phyloP scores from a whole-genome alignment of 2,888 invertebrate species.

The Acrobasis consociella region DNA sequence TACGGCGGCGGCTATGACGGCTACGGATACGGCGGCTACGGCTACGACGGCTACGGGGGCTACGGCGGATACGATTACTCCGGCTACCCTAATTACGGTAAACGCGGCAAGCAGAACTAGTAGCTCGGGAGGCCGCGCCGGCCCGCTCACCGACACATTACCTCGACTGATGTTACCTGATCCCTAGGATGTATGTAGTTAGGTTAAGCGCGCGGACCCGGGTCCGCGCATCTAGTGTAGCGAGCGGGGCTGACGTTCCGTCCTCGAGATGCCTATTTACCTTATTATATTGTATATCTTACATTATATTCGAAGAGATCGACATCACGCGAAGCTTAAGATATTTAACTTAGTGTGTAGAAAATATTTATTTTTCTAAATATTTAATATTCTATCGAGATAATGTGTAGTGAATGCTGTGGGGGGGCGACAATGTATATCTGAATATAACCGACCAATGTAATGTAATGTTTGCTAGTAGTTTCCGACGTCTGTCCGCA shows the following conservation, averaged over 20 bases:
- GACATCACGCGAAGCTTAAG: slow-evolving; percentile 79
- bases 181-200: slow-evolving; percentile 71
- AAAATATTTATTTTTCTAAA: slow-evolving; percentile 83
- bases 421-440: slow-evolving; percentile 73
- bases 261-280: slow-evolving; percentile 77
- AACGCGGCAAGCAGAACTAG: slow-evolving; percentile 82
- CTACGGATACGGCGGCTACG: slow-evolving; percentile 88
- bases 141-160: slow-evolving; percentile 80
- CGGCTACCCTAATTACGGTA: slow-evolving; percentile 92
- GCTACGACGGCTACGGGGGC: slow-evolving; percentile 89
- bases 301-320: slow-evolving; percentile 67
- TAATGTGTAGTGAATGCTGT: slow-evolving; percentile 81
- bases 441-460: slow-evolving; percentile 53
- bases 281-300: slow-evolving; percentile 63
- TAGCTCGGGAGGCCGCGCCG: slow-evolving; percentile 59
- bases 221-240: slow-evolving; percentile 48
- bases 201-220: slow-evolving; percentile 60
- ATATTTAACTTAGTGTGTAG: slow-evolving; percentile 80
- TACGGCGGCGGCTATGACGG: slow-evolving; percentile 89
- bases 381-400: slow-evolving; percentile 81
- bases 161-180: slow-evolving; percentile 83
- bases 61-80: slow-evolving; percentile 92
- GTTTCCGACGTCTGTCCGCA: slow-evolving; percentile 7
- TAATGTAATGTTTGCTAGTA: slow-evolving; percentile 33
- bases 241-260: slow-evolving; percentile 73